Base-by-base conservation (phyloP, 1,140 invertebrate species). In the Agrilus planipennis region DNA sequence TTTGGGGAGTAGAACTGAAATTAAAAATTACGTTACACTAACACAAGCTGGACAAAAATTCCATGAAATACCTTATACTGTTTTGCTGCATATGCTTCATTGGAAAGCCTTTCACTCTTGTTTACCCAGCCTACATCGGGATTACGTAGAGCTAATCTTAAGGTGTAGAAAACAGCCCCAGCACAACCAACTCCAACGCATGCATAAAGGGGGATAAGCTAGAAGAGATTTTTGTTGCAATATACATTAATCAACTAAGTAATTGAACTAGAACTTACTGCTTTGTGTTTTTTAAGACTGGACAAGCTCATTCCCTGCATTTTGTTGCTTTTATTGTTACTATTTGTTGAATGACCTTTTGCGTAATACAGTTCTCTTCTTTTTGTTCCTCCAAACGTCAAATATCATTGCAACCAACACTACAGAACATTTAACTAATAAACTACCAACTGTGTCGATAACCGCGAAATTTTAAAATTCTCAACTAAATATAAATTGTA, bases 61-160 rank as follows among this genome's bases (percentile, higher is more conserved):
- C 4, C 17, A 14, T 41, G 40, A 43, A 39, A 31, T 67, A 87
- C 85, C 73, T 89, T 89, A 55, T 89, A 87, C 51, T 84, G 78
- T 57, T 86, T 89, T 36, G 75, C 63, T 34, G 70, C 67, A 57
- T 83, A 90, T 41, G 78, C 74, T 50, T 89, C 67, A 77, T 82
- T 86, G 4, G 87, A 84, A 53, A 86, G 81, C 2, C 77, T 74
- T 52, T 85, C 85, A 15, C 53, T 60, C 30, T 69, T 74, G 29
- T 69, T 71, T 47, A 72, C 72, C 84, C 84, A 89, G 32, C 79
- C 67, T 10, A 89, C 85, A 55, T 89, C 86, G 25, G 87, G 86
- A 52, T 73, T 83, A 35, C 68, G 70, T 0, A 67, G 49, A n/a
- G 84, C 85, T 22, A 88, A 62, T 34, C 86, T 71, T 1, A 69